Evolutionary conservation across 2,888 invertebrate species (phyloP).

Genomic region (Camptogramma bilineatum): DNA sequence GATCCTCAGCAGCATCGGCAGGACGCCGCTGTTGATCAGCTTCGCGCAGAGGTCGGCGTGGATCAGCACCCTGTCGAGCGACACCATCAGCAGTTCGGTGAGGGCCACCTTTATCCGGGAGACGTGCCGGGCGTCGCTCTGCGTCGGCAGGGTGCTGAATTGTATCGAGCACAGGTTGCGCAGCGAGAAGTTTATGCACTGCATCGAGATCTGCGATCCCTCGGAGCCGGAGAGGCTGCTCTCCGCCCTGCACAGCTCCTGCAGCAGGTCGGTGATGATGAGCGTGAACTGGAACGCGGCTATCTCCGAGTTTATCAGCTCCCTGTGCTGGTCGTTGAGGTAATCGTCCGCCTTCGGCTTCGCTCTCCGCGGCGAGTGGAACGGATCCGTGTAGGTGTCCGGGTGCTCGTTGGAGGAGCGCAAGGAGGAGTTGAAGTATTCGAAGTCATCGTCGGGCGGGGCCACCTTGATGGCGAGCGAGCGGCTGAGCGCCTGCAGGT

Average conservation of each 20-base stretch:
- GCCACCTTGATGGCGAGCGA: constrained; percentile 84
- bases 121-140: constrained; percentile 63
- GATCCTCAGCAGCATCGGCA: constrained; percentile 86
- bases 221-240: constrained; percentile 80
- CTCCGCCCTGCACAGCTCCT: constrained; percentile 83
- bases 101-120: constrained; percentile 83
- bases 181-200: constrained; percentile 86
- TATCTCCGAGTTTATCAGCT: constrained; percentile 81
- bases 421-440: constrained; percentile 84
- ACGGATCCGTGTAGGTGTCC: constrained; percentile 67
- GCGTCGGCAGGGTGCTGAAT: constrained; percentile 79
- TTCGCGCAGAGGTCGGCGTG: constrained; percentile 84
- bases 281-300: constrained; percentile 84
- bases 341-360: constrained; percentile 83
- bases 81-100: constrained; percentile 84
- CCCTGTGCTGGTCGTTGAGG: constrained; percentile 79
- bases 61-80: constrained; percentile 83
- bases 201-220: constrained; percentile 83
- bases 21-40: constrained; percentile 85
- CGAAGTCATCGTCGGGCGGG: constrained; percentile 86
- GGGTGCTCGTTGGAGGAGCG: constrained; percentile 68
- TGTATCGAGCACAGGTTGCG: constrained; percentile 86
- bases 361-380: constrained; percentile 64
- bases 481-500: constrained; percentile 78
- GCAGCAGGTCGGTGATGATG: constrained; percentile 84